Percentiles rank a stretch among this genome's conserved stretches.
Conservation (phyloP, 1,140 invertebrate genomes). For the Galleria mellonella region DNA sequence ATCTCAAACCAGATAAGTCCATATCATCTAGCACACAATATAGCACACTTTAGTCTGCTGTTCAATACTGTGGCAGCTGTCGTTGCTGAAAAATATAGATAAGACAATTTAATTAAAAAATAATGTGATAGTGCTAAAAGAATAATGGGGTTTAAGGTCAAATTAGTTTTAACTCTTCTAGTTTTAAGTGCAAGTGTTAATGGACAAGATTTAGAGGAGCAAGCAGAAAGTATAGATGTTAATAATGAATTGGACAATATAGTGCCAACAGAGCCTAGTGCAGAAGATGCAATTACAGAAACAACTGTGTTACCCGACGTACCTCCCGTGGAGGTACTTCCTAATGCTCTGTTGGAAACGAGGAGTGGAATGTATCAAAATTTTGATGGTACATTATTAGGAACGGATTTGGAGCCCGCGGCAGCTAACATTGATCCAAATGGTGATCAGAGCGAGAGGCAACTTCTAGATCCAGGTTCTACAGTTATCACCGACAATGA, state of each 20-base stretch:
- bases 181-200: conserved; percentile 48
- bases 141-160: conserved; percentile 57
- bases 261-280: conserved; percentile 25
- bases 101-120: conserved; percentile 7
- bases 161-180: conserved; percentile 49
- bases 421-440: conserved; percentile 34
- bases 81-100: conserved; percentile 32
- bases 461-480: conserved; percentile 31
- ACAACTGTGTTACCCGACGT: background rate
- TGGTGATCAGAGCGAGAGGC: conserved; percentile 44
- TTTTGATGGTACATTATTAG: conserved; percentile 32
- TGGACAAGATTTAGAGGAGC: conserved; percentile 39
- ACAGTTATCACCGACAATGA: conserved; percentile 44
- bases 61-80: conserved; percentile 55
- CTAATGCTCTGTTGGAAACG: conserved; percentile 23
- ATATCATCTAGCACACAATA: conserved; percentile 62
- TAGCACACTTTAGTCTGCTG: conserved; percentile 46
- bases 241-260: conserved; percentile 24
- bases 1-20: conserved; percentile 50
- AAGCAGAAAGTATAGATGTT: conserved; percentile 10
- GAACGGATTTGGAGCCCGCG: conserved; percentile 31
- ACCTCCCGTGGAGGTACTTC: background rate
- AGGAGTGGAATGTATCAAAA: conserved; percentile 55
- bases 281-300: background rate
- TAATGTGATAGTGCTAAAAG: conserved; percentile 14